A percentile compares a stretch with the other conserved stretches of the same genome.
Evolutionary conservation across 2,888 invertebrate genomes (phyloP).

Genomic region (Helleia helle): DNA sequence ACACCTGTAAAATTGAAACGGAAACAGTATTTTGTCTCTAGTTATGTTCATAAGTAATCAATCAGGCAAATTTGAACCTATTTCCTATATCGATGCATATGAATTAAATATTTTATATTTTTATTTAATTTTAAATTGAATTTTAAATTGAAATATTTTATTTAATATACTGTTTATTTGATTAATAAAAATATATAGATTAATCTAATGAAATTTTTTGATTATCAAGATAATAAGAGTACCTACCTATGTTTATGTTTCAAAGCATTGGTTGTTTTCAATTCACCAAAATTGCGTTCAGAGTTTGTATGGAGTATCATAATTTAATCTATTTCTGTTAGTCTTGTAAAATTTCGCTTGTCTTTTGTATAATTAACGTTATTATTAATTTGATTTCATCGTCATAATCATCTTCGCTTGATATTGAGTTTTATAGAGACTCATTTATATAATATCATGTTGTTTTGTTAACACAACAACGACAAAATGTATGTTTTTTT

Average conservation of each 20-base stretch:
- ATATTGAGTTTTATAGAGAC: not conserved
- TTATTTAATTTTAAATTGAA: too few species aligned
- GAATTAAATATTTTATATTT: too few species aligned
- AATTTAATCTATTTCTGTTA: slow-evolving; percentile 4
- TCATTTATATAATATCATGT: too few species aligned
- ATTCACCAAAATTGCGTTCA: not conserved
- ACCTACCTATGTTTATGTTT: slow-evolving; percentile 1
- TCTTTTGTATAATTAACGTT: not conserved
- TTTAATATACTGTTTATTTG: too few species aligned
- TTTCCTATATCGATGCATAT: too few species aligned
- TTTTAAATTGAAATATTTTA: too few species aligned
- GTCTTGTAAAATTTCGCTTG: not conserved
- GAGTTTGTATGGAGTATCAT: slow-evolving; percentile 1
- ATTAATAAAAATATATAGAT: too few species aligned
- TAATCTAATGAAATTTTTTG: not conserved
- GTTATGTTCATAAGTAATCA: too few species aligned
- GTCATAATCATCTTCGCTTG: not conserved
- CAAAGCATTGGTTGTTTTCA: not conserved
- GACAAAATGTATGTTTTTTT: too few species aligned
- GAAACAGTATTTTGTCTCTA: not conserved
- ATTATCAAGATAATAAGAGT: not conserved
- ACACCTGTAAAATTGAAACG: too few species aligned
- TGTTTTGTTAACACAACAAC: too few species aligned
- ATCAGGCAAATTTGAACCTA: too few species aligned
- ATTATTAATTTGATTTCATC: not conserved